Evolutionary conservation across 2,797 vertebrate species (phyloP).

Genomic region (Acipenser transmontanus): DNA sequence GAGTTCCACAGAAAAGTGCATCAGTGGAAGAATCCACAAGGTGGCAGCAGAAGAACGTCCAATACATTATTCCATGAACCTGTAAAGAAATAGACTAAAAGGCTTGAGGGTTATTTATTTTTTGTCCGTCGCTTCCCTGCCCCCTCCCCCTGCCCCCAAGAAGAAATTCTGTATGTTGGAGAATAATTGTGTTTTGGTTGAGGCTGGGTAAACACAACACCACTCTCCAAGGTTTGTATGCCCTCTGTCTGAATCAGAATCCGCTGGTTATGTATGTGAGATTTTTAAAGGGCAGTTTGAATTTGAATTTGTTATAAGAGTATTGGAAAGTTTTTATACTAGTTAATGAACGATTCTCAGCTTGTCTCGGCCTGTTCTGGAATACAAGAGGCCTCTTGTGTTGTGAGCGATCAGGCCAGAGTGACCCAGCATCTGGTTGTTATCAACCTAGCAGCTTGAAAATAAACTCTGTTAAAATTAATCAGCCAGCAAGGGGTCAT

Average conservation of each 20-base stretch:
- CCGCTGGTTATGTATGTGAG: neutral
- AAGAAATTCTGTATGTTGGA: too few relatives aligned
- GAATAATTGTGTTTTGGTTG: too few relatives aligned
- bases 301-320: neutral
- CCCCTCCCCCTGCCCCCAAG: too few relatives aligned
- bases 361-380: slow-evolving; percentile 11
- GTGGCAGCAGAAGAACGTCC: slow-evolving; percentile 8
- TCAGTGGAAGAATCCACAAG: slow-evolving; percentile 10
- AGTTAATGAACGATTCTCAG: slow-evolving; percentile 21
- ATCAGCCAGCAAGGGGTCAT: slow-evolving; percentile 13
- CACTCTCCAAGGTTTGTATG: neutral
- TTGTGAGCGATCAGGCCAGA: neutral
- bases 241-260: too few relatives aligned
- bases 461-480: slow-evolving; percentile 22
- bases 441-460: slow-evolving; percentile 28
- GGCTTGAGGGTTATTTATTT: too few relatives aligned
- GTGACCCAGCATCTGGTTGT: slow-evolving; percentile 31
- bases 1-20: too few relatives aligned
- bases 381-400: slow-evolving; percentile 17
- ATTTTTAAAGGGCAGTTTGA: neutral
- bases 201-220: too few relatives aligned
- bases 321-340: slow-evolving; percentile 3
- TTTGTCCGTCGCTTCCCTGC: too few relatives aligned
- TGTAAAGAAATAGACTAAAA: too few relatives aligned
- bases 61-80: neutral